Percentiles rank a stretch among this genome's conserved stretches.
Evolutionary conservation across 53 echinoderm and acorn worm genomes (phyloP).

Genomic region (Holothuria scabra): DNA sequence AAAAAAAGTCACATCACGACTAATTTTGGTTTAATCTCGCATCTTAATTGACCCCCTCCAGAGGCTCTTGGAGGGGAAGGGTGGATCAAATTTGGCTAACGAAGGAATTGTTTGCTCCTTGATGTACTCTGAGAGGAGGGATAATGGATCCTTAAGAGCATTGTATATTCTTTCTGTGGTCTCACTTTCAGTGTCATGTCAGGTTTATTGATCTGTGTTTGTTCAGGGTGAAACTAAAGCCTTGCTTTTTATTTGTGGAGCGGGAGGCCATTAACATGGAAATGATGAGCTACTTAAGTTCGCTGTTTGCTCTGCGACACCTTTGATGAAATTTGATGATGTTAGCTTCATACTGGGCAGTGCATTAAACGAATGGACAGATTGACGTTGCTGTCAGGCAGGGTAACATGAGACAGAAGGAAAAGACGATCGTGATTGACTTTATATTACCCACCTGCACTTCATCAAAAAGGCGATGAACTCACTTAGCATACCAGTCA

Average conservation of each 20-base stretch:
- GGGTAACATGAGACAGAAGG: slow-evolving; percentile 6
- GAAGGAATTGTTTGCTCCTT: slow-evolving; percentile 40
- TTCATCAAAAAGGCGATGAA: slow-evolving; percentile 31
- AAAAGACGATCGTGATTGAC: slow-evolving; percentile 8
- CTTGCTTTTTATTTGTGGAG: slow-evolving; percentile 35
- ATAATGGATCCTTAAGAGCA: slow-evolving; percentile 46
- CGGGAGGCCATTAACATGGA: slow-evolving; percentile 44
- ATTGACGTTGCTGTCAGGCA: slow-evolving; percentile 40
- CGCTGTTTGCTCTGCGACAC: slow-evolving; percentile 42
- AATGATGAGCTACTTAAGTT: slow-evolving; percentile 39
- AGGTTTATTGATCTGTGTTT: slow-evolving; percentile 44
- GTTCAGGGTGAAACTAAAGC: slow-evolving; percentile 46
- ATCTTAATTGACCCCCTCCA: slow-evolving; percentile 34
- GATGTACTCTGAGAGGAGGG: slow-evolving; percentile 34
- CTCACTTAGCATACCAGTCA: slow-evolving; percentile 1
- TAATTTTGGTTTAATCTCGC: slow-evolving; percentile 44
- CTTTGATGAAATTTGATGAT: slow-evolving; percentile 45
- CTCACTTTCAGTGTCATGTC: slow-evolving; percentile 47
- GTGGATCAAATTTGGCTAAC: slow-evolving; percentile 31
- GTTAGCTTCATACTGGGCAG: slow-evolving; percentile 20
- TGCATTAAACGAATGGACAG: slow-evolving; percentile 34
- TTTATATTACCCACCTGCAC: slow-evolving; percentile 11
- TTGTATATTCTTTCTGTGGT: slow-evolving; percentile 34
- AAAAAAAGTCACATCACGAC: slow-evolving; percentile 25
- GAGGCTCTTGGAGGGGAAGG: slow-evolving; percentile 13